Conservation (phyloP, 2,113 vertebrate genomes). For the Solea solea region DNA sequence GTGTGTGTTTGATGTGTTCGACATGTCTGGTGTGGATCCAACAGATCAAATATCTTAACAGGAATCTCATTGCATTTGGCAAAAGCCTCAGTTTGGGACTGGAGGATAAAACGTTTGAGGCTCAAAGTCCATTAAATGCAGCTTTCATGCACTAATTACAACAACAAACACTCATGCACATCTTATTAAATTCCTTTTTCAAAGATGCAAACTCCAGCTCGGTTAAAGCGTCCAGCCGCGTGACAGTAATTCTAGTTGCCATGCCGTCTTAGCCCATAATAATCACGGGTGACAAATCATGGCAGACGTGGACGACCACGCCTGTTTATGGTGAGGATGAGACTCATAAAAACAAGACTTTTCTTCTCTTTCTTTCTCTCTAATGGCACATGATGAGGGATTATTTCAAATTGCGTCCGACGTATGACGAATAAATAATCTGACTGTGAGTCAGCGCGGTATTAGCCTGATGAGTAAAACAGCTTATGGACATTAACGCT, state of each 20-base stretch:
- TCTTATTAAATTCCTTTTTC: not conserved
- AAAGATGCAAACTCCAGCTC: not conserved
- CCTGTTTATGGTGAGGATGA: slow-evolving; percentile 42
- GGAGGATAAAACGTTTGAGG: not conserved
- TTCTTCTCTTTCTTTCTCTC: slow-evolving; percentile 38
- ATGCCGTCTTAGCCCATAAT: slow-evolving; percentile 29
- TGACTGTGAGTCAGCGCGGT: slow-evolving; percentile 20
- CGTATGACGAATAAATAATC: slow-evolving; percentile 47
- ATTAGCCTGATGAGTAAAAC: slow-evolving; percentile 54
- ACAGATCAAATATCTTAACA: too few species aligned
- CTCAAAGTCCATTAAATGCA: not conserved
- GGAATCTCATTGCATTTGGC: not conserved
- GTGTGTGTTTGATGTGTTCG: too few species aligned
- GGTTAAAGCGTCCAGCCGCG: not conserved
- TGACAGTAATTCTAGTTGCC: not conserved
- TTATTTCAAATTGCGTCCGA: slow-evolving; percentile 39
- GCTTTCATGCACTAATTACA: not conserved
- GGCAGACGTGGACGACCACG: slow-evolving; percentile 18
- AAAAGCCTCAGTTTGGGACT: too few species aligned
- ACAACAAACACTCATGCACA: not conserved
- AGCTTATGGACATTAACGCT: slow-evolving; percentile 38
- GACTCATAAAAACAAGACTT: slow-evolving; percentile 1
- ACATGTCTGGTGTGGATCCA: too few species aligned
- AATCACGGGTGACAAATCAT: slow-evolving; percentile 54
- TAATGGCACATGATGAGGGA: slow-evolving; percentile 31